Conservation (phyloP, 2,797 vertebrate species). For the Spheniscus humboldti region DNA sequence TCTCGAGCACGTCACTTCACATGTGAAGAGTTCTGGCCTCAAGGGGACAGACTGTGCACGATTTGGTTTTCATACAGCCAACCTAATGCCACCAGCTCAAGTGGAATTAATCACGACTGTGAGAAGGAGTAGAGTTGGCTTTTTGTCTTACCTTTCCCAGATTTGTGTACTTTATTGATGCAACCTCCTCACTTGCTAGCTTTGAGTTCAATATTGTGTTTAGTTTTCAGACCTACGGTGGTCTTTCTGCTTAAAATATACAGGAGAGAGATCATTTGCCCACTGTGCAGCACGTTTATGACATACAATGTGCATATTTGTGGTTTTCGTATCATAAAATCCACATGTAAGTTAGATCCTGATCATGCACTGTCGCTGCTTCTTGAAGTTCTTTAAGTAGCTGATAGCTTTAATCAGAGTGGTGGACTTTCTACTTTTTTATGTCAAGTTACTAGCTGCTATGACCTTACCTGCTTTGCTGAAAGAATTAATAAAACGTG, state of each 20-base stretch:
- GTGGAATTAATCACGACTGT: fast-evolving
- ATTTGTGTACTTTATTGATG: background rate
- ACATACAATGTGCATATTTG: background rate
- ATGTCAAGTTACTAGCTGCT: background rate
- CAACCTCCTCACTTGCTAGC: background rate
- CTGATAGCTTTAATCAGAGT: background rate
- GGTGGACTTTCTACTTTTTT: background rate
- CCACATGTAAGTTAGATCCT: background rate
- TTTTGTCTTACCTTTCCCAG: background rate
- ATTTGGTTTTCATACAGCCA: background rate
- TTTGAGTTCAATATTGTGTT: fast-evolving
- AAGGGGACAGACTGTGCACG: background rate
- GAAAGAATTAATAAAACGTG: background rate
- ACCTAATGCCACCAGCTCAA: background rate
- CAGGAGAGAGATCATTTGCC: background rate
- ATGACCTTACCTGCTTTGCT: background rate
- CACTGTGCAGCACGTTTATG: too few species aligned
- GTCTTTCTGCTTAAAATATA: background rate
- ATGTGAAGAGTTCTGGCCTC: background rate
- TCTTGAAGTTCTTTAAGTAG: background rate
- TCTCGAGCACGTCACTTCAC: background rate
- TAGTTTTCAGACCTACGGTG: background rate
- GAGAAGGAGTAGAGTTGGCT: background rate
- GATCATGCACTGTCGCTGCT: background rate
- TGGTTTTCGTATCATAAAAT: background rate